Conservation (phyloP, 2,888 invertebrate species). For the Petrolisthes manimaculis region DNA sequence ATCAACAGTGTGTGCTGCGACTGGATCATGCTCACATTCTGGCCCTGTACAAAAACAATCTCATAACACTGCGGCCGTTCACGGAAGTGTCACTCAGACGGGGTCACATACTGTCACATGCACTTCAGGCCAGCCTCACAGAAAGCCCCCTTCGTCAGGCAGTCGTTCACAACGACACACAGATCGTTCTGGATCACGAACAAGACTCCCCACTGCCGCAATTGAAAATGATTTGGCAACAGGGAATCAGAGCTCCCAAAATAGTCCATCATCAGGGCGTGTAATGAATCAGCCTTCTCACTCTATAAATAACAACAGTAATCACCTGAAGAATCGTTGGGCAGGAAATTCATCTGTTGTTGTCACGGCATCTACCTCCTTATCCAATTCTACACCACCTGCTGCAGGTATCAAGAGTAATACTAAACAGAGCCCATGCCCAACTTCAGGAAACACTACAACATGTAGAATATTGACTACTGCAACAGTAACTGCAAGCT, state of each 20-base stretch:
- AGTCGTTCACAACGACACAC: conserved; percentile 44
- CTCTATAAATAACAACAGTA: conserved; percentile 14
- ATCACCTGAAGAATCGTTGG: conserved; percentile 40
- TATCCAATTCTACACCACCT: conserved; percentile 18
- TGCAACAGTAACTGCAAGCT: conserved; percentile 20
- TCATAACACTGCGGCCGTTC: conserved; percentile 22
- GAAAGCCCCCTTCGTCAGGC: conserved; percentile 51
- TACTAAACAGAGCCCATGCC: conserved; percentile 38
- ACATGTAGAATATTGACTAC: conserved; percentile 25
- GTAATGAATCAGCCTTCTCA: conserved; percentile 24
- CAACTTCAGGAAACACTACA: conserved; percentile 21
- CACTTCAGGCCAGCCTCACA: conserved; percentile 25
- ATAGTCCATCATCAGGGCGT: conserved; percentile 43
- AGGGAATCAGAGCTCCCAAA: conserved; percentile 33
- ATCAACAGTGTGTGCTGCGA: conserved; percentile 25
- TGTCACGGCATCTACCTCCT: conserved; percentile 35
- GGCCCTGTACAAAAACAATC: conserved; percentile 33
- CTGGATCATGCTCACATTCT: conserved; percentile 25
- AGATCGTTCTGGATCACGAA: conserved; percentile 45
- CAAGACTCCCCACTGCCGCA: conserved; percentile 35
- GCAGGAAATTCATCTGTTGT: conserved; percentile 28
- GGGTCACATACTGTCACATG: conserved; percentile 17
- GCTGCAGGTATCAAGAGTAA: conserved; percentile 23
- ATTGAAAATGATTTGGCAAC: conserved; percentile 17
- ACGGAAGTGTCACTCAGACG: conserved; percentile 19